Evolutionary conservation across 1,140 invertebrate species (phyloP).

Genomic region (Lasaia peninsularis): DNA sequence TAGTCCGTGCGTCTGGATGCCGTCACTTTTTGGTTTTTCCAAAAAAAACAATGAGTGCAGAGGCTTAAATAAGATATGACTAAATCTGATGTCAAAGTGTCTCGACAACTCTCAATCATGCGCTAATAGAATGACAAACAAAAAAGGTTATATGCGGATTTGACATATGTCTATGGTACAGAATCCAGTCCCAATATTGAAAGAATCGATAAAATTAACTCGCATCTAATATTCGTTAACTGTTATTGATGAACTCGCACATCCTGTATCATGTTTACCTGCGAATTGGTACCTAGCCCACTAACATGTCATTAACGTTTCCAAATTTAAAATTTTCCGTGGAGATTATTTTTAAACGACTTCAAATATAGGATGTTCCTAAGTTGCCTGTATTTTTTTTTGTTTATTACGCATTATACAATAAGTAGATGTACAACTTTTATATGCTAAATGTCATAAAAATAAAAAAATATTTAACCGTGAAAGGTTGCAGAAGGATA

Average conservation of each 20-base stretch:
- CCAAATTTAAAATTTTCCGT: background rate
- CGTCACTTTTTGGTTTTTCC: slow-evolving; percentile 5
- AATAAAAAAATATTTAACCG: no score
- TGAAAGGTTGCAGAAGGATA: no score
- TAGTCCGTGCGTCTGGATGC: no score
- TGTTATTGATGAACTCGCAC: slow-evolving; percentile 15
- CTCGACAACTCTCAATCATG: slow-evolving; percentile 65
- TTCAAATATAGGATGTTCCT: no score
- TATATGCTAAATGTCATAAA: no score
- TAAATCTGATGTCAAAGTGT: slow-evolving; percentile 63
- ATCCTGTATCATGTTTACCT: slow-evolving; percentile 24
- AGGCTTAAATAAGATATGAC: slow-evolving; percentile 64
- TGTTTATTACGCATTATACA: no score
- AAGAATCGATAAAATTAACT: slow-evolving; percentile 43
- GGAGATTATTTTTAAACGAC: no score
- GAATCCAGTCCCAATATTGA: slow-evolving; percentile 60
- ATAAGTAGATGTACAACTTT: no score
- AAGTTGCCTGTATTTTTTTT: no score
- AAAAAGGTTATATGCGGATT: slow-evolving; percentile 68
- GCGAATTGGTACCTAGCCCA: slow-evolving; percentile 20
- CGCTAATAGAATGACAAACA: slow-evolving; percentile 68
- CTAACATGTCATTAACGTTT: background rate
- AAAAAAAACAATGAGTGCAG: slow-evolving; percentile 34
- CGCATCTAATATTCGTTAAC: slow-evolving; percentile 20
- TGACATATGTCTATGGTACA: slow-evolving; percentile 55